Evolutionary conservation across 1,140 invertebrate species (phyloP), one percentile per base, ranked within the genome.

Genomic region (Helicoverpa armigera): DNA sequence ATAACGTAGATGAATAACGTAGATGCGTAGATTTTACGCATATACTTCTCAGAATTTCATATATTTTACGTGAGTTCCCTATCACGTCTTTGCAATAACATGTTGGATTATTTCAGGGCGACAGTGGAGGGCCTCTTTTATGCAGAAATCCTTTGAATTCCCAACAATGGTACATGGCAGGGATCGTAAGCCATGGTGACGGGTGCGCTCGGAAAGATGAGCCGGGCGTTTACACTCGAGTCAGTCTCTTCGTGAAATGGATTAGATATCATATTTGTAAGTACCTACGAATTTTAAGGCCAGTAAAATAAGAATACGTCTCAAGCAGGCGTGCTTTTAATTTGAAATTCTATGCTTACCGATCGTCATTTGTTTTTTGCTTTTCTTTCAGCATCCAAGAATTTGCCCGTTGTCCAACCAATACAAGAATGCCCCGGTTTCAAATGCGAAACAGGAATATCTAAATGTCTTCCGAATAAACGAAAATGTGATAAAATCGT

Each of bases 171-270:
- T 97, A 97, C 85, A 89, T 98, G 50, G 97, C 96, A 5, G 98
- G 97, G 0, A 96, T 98, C 23, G 97, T 98, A 0, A 97, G 97
- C 86, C 97, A 98, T 87, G 98, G 98, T 2, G 96, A 97, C 86
- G 98, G 98, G 7, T 98, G 98, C 92, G 98, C 96, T 2, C 94
- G 97, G 79, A 96, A 97, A 43, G 94, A 96, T 76, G 96, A 98
- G 89, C 97, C 97, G 9, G 98, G 98, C n/a, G 97, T 97, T 78
- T 98, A 98, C 84, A 98, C 98, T 0, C 96, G 96, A 90, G 97
- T 98, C 18, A 96, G 96, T 53, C 91, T 96, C n/a, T 98, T 96
- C 89, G 84, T 97, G 3, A 89, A 96, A 58, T 98, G 98, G 98
- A 97, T 98, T 75, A 93, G 94, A 75, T 91, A 95, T 82, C 95